These are phyloP conservation scores for Acyrthosiphon pisum DNA, from an alignment of 1,140 invertebrate species.

Conservation along the genomic window DNA sequence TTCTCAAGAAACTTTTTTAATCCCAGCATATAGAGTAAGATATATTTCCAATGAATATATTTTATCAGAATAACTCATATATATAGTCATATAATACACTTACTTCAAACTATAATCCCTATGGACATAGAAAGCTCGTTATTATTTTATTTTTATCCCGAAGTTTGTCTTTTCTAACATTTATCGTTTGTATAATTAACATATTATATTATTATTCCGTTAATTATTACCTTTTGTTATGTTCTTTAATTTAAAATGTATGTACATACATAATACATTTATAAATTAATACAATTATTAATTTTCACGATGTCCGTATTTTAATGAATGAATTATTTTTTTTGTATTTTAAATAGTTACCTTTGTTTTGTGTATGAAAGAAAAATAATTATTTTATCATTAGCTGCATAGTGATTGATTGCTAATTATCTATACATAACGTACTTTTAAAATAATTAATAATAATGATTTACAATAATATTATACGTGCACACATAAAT, in stretches of 20 bases:
- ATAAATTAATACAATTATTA: neutral
- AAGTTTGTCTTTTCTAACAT: neutral
- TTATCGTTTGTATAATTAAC: neutral
- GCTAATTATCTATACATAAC: neutral
- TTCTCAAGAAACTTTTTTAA: neutral
- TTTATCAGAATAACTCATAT: neutral
- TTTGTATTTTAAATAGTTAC: neutral
- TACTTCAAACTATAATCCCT: neutral
- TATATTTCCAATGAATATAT: neutral
- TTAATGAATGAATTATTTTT: neutral
- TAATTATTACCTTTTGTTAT: neutral
- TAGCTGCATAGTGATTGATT: neutral
- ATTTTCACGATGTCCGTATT: neutral
- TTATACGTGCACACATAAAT: neutral
- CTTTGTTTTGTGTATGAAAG: constrained; percentile 7
- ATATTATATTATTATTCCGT: neutral
- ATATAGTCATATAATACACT: neutral
- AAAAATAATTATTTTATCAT: neutral
- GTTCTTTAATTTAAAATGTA: neutral
- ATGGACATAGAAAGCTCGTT: neutral
- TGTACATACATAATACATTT: neutral
- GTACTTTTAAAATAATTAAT: neutral
- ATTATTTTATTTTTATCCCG: neutral
- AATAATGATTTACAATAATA: neutral
- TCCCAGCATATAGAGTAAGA: neutral